Conservation (phyloP, 2,797 vertebrate species). For the Melanotaenia maccullochi region DNA sequence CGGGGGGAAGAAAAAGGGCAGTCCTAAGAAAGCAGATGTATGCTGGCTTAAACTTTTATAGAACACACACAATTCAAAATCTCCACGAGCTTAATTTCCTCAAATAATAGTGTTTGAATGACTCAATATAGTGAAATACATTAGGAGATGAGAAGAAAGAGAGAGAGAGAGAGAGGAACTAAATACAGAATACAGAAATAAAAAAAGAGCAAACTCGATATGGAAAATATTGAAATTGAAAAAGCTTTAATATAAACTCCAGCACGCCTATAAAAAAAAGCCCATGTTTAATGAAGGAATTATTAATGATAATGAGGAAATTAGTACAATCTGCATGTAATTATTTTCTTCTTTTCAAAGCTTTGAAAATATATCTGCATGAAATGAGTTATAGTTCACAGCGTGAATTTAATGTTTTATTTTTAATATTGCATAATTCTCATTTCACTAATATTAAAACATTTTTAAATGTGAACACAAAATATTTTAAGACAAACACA, state of each 20-base stretch:
- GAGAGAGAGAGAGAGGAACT: not conserved
- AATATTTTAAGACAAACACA: not conserved
- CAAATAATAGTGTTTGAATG: not conserved
- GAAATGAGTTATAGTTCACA: not conserved
- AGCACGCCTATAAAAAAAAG: conserved; percentile 24
- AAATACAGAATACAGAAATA: not conserved
- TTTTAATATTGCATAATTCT: conserved; percentile 17
- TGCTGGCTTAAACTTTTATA: not conserved
- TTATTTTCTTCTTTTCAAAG: conserved; percentile 43
- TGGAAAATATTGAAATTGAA: conserved; percentile 38
- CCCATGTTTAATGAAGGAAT: conserved; percentile 50
- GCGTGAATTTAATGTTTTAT: not conserved
- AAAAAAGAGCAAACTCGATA: not conserved
- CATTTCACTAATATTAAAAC: not conserved
- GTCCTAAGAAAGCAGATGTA: not conserved
- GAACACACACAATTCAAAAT: not conserved
- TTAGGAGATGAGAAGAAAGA: not conserved
- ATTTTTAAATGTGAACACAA: not conserved
- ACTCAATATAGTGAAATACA: conserved; percentile 5
- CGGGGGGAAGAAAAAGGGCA: not conserved
- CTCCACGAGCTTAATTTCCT: not conserved
- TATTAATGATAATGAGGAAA: conserved; percentile 60
- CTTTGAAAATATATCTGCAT: conserved; percentile 27
- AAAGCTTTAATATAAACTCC: conserved; percentile 44
- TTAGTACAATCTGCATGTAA: conserved; percentile 55